Evolutionary conservation across 2,113 vertebrate genomes (phyloP), one percentile per base, ranked within the genome.

Genomic region (Phyllostomus discolor): DNA sequence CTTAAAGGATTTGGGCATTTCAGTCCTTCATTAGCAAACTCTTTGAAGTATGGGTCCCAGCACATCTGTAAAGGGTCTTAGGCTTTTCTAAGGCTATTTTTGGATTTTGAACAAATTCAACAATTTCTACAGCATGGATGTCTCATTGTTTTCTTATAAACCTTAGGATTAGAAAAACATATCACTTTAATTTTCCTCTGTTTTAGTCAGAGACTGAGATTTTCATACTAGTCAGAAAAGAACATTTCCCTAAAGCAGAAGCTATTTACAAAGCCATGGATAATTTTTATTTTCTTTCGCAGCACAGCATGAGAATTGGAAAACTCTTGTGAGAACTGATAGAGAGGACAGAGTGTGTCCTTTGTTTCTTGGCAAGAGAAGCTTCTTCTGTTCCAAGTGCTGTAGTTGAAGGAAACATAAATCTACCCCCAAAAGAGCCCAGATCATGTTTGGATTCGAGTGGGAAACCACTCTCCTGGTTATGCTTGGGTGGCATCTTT

Each of bases 291-390:
- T 97, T 96, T 96, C 82, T 92, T 73, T 76, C 84, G 94, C 5
- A 96, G 22, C 43, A 83, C 85, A 96, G 89, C 62, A 14, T 82
- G 76, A 62, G 67, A 96, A 84, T 80, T 95, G 89, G 50, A 97
- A 96, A 97, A 82, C 43, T 76, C 38, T 91, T 91, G 81, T 95
- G 52, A 97, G 62, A 94, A 96, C 93, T 57, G 94, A 93, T 97
- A 95, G 92, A 96, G 31, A 31, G 41, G 91, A 95, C 67, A 64
- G 48, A 97, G 92, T 90, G 48, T 88, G 78, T 48, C 94, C 64
- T 97, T 89, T 94, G 89, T 91, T 69, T 98, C 94, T 96, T 97
- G 91, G 88, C 82, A 91, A 88, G 97, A 97, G 16, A 75, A 94
- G 26, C 82, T 79, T 48, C 14, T 28, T 88, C 80, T n/a, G 12